Base-by-base conservation (phyloP, 1,140 invertebrate species). In the Dryas iulia region DNA sequence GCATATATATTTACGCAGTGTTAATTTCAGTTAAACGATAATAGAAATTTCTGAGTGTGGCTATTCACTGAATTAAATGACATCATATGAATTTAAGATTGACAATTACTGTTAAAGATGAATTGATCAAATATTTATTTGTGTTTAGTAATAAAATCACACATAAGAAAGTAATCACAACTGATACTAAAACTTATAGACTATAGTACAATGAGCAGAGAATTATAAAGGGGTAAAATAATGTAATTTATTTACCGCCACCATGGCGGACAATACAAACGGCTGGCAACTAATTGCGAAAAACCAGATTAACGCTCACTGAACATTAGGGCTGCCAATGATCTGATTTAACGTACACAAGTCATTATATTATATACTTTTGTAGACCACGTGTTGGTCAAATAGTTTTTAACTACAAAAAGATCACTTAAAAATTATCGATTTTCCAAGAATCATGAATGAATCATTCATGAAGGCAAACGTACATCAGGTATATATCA, bases 291-390 rank as follows among this genome's bases (percentile, higher is more conserved):
- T 86, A 87, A 89, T 89, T 84, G 84, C 80, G 80, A 83, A 82
- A 82, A 89, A 89, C 81, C 74, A 86, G 81, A 89, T 89, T 87
- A 89, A 84, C 82, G 82, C 83, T 78, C 80, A 77, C 79, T 79
- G 79, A 77, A 59, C 68, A 57, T 54, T 68, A 58, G 66, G 66
- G 66, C 26, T 59, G 25, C 31, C 59, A 33, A 47, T 26, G 80
- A 83, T 83, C 74, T 64, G 76, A 78, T 74, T 68, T 76, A 74
- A 11, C 10, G 18, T 21, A 47, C 39, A 1, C 21, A 21, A 8
- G 8, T 21, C 14, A 47, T 8, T 8, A 7, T 8, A 14, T 18
- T 28, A 28, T 2, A 28, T 28, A 28, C 6, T 47, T 47, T 47
- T 2, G 8, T 21, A n/a, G n/a, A n/a, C n/a, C n/a, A n/a, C n/a